Percentiles rank a stretch among this genome's conserved stretches.
Conservation (phyloP, 2,888 invertebrate genomes). For the Teleiodes luculella region DNA sequence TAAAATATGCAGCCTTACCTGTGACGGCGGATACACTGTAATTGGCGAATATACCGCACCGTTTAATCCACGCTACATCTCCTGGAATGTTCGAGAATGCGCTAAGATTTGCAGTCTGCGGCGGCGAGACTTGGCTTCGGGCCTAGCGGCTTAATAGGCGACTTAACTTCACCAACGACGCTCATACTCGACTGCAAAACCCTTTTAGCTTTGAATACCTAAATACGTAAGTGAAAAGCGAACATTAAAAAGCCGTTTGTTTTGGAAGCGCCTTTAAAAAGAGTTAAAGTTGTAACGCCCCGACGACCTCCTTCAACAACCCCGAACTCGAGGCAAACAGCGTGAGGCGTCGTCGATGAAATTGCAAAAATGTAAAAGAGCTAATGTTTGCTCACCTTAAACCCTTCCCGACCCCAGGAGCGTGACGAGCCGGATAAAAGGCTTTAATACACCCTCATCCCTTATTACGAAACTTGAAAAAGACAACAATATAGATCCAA, state of each 20-base stretch:
- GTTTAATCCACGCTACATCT: constrained; percentile 74
- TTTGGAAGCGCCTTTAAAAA: constrained; percentile 58
- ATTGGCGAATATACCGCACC: constrained; percentile 73
- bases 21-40: constrained; percentile 66
- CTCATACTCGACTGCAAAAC: constrained; percentile 30
- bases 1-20: constrained; percentile 74
- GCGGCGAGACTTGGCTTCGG: constrained; percentile 66
- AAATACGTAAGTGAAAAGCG: constrained; percentile 43
- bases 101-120: constrained; percentile 72
- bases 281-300: constrained; percentile 62
- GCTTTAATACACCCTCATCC: constrained; percentile 80
- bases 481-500: constrained; percentile 79
- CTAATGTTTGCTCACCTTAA: constrained; percentile 79
- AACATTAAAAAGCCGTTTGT: constrained; percentile 65
- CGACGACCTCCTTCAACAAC: constrained; percentile 47
- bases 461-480: constrained; percentile 80
- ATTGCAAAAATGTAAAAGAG: constrained; percentile 79
- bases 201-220: constrained; percentile 35
- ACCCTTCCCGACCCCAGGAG: constrained; percentile 75
- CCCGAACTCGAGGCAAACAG: constrained; percentile 60
- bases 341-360: constrained; percentile 70
- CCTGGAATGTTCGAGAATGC: constrained; percentile 74
- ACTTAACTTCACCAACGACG: constrained; percentile 54
- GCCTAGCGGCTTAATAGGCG: constrained; percentile 66
- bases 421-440: constrained; percentile 79